Conservation (phyloP, 2,113 vertebrate species). For the Sylvia atricapilla region DNA sequence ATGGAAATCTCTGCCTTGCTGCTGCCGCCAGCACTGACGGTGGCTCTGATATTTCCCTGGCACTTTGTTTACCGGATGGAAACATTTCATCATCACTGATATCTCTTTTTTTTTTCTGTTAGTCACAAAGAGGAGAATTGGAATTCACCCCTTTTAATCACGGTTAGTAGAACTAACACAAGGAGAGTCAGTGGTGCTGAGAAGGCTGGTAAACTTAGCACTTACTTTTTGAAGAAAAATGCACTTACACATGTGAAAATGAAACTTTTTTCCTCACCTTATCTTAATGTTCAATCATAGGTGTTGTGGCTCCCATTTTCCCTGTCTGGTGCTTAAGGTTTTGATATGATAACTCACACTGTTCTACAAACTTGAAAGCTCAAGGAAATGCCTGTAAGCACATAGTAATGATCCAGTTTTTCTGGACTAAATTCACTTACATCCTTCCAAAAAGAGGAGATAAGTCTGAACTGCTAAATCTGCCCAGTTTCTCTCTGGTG, state of each 20-base stretch:
- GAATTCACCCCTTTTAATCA: background rate
- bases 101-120: background rate
- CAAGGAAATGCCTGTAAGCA: background rate
- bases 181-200: background rate
- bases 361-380: background rate
- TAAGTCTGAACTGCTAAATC: background rate
- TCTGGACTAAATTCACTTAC: constrained; percentile 14
- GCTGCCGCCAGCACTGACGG: background rate
- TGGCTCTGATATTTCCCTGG: background rate
- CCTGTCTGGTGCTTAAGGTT: background rate
- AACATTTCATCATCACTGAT: constrained; percentile 1
- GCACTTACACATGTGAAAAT: background rate
- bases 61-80: constrained; percentile 15
- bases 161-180: background rate
- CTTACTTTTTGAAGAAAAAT: background rate
- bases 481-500: background rate
- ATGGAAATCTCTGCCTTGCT: background rate
- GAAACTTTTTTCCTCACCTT: background rate
- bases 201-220: background rate
- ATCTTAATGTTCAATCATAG: constrained; percentile 4
- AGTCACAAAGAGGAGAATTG: background rate
- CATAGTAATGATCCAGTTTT: constrained; percentile 7
- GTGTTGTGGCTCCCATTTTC: background rate
- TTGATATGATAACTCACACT: background rate
- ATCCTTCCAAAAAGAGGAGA: background rate